phyloP scores from a whole-genome alignment of 2,888 invertebrate species.

The Molorchus minor region DNA sequence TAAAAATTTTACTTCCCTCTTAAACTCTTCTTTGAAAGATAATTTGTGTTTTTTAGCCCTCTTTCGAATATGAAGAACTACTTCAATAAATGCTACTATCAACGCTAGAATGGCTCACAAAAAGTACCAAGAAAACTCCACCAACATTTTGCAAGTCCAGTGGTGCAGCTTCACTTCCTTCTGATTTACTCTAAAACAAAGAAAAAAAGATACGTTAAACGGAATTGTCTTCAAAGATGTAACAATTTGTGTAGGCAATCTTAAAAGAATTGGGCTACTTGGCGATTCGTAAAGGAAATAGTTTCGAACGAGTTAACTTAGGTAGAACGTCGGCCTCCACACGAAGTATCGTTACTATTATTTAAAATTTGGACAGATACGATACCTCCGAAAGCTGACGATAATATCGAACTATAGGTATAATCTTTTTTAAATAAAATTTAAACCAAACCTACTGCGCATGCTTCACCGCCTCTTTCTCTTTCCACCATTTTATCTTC shows the following conservation, averaged over 20 bases:
- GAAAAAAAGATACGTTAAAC: background rate
- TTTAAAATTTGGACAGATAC: too few relatives aligned
- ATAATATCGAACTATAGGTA: background rate
- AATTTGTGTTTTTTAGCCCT: constrained; percentile 62
- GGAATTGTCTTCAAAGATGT: background rate
- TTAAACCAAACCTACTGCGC: constrained; percentile 67
- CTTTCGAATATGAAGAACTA: constrained; percentile 65
- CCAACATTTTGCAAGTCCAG: constrained; percentile 83
- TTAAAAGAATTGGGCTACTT: too few relatives aligned
- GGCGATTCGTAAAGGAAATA: too few relatives aligned
- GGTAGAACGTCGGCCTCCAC: too few relatives aligned
- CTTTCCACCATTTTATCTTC: constrained; percentile 92
- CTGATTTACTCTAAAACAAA: constrained; percentile 52
- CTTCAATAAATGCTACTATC: constrained; percentile 75
- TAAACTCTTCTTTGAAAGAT: constrained; percentile 71
- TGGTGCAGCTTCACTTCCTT: constrained; percentile 66
- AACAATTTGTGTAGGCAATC: background rate
- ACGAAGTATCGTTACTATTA: too few relatives aligned
- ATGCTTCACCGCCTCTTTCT: constrained; percentile 79
- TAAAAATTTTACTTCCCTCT: constrained; percentile 78
- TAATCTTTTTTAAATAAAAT: background rate
- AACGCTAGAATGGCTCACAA: constrained; percentile 72
- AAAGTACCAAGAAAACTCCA: constrained; percentile 83
- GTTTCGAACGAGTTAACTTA: too few relatives aligned
- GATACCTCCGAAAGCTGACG: too few relatives aligned